These are phyloP conservation scores for Pilophorus perplexus DNA, from an alignment of 2,888 invertebrate genomes.

Conservation along the genomic window DNA sequence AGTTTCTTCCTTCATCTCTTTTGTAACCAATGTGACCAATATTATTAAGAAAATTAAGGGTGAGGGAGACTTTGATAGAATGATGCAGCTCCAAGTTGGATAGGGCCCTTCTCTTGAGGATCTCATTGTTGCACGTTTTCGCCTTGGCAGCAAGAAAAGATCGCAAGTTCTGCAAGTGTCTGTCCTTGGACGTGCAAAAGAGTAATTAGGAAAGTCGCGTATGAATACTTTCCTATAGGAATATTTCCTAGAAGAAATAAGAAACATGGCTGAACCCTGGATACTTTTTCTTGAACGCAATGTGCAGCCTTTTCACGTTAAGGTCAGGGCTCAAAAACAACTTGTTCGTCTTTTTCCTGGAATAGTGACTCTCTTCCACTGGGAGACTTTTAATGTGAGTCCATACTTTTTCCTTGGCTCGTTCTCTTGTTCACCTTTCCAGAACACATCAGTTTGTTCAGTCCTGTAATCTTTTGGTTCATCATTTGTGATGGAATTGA, in stretches of 20 bases:
- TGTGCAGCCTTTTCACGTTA: not conserved
- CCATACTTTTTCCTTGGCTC: not conserved
- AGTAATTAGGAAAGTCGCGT: not conserved
- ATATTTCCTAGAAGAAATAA: not conserved
- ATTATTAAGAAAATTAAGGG: no score
- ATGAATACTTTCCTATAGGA: not conserved
- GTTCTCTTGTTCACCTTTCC: no score
- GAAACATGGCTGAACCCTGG: not conserved
- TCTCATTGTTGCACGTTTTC: not conserved
- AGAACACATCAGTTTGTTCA: not conserved
- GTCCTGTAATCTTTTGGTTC: not conserved
- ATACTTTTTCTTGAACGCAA: not conserved
- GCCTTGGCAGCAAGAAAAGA: not conserved
- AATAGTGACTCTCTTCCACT: slow-evolving; percentile 1
- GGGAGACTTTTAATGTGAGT: not conserved
- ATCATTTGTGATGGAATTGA: no score
- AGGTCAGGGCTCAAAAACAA: not conserved
- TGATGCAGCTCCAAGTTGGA: slow-evolving; percentile 6
- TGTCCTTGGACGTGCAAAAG: not conserved
- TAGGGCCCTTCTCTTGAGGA: not conserved
- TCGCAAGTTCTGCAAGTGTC: not conserved
- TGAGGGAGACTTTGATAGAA: no score
- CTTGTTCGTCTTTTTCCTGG: not conserved
- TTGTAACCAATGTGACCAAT: no score
- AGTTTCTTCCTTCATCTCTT: no score